phyloP scores from a whole-genome alignment of 2,888 invertebrate genomes.

The Volucella inanis region DNA sequence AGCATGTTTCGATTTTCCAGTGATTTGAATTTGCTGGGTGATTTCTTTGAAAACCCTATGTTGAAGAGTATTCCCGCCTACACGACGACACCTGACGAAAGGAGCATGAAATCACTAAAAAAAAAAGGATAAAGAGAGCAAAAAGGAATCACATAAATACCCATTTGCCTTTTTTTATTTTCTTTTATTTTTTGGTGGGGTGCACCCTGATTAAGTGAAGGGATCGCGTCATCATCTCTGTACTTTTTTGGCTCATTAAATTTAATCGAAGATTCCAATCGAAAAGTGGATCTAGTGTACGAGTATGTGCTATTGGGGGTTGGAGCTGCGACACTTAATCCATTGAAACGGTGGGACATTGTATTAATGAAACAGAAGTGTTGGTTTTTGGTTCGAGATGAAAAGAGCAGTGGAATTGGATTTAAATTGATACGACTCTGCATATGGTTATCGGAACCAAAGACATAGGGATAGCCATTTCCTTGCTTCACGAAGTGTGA shows the following conservation, averaged over 20 bases:
- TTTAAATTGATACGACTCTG: slow-evolving; percentile 38
- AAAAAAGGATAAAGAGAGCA: not conserved
- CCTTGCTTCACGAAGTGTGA: slow-evolving; percentile 52
- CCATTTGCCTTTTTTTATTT: slow-evolving; percentile 26
- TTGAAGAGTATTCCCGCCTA: not conserved
- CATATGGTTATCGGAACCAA: slow-evolving; percentile 15
- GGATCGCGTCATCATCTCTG: slow-evolving; percentile 49
- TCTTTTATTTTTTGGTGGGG: not conserved
- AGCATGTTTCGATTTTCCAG: slow-evolving; percentile 71
- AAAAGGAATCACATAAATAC: slow-evolving; percentile 57
- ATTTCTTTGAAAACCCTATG: slow-evolving; percentile 12
- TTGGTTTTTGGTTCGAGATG: slow-evolving; percentile 59
- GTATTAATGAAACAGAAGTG: slow-evolving; percentile 22
- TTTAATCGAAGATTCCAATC: slow-evolving; percentile 70
- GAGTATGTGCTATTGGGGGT: not conserved
- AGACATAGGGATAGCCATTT: slow-evolving; percentile 18
- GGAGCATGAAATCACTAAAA: not conserved
- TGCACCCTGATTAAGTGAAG: slow-evolving; percentile 63
- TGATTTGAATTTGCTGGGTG: slow-evolving; percentile 67
- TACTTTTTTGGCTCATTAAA: slow-evolving; percentile 66
- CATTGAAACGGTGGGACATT: not conserved
- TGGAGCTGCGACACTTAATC: not conserved
- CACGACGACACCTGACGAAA: slow-evolving; percentile 55
- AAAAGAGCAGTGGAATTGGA: slow-evolving; percentile 55
- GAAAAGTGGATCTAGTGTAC: slow-evolving; percentile 41